phyloP scores from a whole-genome alignment of 2,797 vertebrate species.

The Graptemys geographica region DNA sequence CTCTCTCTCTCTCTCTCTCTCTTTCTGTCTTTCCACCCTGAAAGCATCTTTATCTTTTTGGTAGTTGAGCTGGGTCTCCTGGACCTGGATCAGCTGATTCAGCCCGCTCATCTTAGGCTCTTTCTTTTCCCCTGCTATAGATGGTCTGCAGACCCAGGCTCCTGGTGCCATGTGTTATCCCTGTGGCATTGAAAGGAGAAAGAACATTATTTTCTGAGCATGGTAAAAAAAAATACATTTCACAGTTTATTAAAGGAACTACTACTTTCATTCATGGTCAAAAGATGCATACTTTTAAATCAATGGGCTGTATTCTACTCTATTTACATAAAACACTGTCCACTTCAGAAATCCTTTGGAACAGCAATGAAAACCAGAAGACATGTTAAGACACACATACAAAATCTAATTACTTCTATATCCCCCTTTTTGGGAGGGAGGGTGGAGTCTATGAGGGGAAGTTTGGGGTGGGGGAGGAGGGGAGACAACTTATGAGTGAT shows the following conservation, averaged over 20 bases:
- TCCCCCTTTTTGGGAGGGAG: neutral
- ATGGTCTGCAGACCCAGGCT: neutral
- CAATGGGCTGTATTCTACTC: neutral
- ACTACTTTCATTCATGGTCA: neutral
- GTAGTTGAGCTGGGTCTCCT: neutral
- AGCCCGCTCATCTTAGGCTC: neutral
- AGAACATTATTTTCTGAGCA: neutral
- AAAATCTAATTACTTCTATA: neutral
- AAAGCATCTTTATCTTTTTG: neutral
- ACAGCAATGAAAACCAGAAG: neutral
- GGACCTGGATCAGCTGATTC: neutral
- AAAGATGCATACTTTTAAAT: neutral
- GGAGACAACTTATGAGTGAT: neutral
- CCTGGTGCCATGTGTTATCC: neutral
- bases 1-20: neutral
- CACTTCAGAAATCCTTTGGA: neutral
- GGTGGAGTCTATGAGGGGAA: neutral
- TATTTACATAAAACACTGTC: neutral
- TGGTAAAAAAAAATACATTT: no score
- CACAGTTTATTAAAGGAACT: neutral
- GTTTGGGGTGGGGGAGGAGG: no score
- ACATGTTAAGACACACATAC: neutral
- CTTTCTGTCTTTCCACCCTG: neutral
- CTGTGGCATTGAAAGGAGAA: neutral
- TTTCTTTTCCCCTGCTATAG: neutral